Percentiles rank a stretch among this genome's conserved stretches.
phyloP scores from a whole-genome alignment of 2,797 vertebrate genomes.

The Trichosurus vulpecula region DNA sequence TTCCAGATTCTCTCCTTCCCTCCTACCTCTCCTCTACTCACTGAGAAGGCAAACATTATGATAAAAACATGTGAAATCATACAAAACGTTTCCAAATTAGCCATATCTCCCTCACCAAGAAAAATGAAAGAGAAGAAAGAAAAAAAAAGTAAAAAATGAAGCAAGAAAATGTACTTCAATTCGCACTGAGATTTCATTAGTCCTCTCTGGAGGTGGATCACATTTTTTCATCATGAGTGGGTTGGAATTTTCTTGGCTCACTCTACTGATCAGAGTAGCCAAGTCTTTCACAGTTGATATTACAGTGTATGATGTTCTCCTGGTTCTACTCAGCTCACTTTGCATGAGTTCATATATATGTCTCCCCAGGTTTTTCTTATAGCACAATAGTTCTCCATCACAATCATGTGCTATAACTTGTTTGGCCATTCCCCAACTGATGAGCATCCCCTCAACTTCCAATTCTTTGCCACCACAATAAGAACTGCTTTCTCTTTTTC shows the following conservation, averaged over 20 bases:
- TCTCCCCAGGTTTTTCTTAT: background rate
- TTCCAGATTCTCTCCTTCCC: too few relatives aligned
- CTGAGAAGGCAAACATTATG: too few relatives aligned
- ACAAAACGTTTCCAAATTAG: too few relatives aligned
- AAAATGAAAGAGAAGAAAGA: background rate
- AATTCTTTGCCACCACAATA: too few relatives aligned
- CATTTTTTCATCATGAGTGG: background rate
- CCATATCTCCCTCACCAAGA: too few relatives aligned
- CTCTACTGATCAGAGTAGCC: background rate
- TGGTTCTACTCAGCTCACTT: background rate
- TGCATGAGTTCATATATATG: background rate
- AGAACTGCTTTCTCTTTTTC: too few relatives aligned
- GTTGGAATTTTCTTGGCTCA: background rate
- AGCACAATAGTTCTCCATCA: background rate
- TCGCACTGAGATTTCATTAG: background rate
- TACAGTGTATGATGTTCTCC: background rate
- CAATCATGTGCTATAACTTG: too few relatives aligned
- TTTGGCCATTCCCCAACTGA: too few relatives aligned
- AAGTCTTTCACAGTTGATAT: background rate
- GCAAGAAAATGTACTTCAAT: background rate
- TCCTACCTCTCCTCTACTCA: too few relatives aligned
- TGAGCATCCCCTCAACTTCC: too few relatives aligned
- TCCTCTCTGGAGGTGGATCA: background rate
- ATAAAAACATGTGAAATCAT: too few relatives aligned
- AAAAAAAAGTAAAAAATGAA: background rate